A percentile compares a stretch with the other conserved stretches of the same genome.
phyloP scores from a whole-genome alignment of 2,888 invertebrate species.

The Phytoseiulus persimilis region DNA sequence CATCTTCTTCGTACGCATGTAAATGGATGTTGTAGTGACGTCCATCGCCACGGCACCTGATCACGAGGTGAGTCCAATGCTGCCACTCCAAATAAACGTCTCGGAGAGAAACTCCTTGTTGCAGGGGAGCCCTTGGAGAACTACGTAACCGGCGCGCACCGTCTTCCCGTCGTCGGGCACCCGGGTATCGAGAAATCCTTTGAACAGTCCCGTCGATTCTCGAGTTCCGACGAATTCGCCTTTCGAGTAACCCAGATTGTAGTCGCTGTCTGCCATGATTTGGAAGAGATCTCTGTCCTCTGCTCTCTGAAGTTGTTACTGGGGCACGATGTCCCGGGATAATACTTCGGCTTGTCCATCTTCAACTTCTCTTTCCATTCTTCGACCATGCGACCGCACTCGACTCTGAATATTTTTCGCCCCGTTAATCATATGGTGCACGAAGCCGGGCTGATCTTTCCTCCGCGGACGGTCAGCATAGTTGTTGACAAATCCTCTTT shows the following conservation, averaged over 20 bases:
- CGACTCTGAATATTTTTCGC: background rate
- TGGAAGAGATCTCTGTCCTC: slow-evolving; percentile 62
- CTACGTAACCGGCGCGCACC: slow-evolving; percentile 59
- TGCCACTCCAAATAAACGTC: slow-evolving; percentile 62
- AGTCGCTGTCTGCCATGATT: slow-evolving; percentile 69
- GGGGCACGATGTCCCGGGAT: slow-evolving; percentile 63
- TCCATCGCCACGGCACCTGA: slow-evolving; percentile 86
- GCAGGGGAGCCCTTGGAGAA: background rate
- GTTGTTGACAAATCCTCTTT: background rate
- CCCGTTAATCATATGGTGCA: background rate
- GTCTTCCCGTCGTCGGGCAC: slow-evolving; percentile 71
- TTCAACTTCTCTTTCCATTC: background rate
- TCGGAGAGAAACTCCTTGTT: background rate
- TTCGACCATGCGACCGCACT: background rate
- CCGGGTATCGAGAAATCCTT: slow-evolving; percentile 52
- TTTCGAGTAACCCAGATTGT: slow-evolving; percentile 66
- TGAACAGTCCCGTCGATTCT: slow-evolving; percentile 53
- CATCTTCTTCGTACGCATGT: slow-evolving; percentile 65
- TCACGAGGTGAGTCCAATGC: slow-evolving; percentile 64
- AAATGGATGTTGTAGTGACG: slow-evolving; percentile 76
- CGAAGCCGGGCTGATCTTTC: background rate
- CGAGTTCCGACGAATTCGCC: slow-evolving; percentile 61
- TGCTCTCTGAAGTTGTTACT: slow-evolving; percentile 64
- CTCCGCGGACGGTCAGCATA: background rate
- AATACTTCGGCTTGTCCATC: slow-evolving; percentile 20